A percentile compares a stretch with the other conserved stretches of the same genome.
These are phyloP conservation scores for Poicephalus gulielmi DNA, from an alignment of 2,113 vertebrate genomes.

Conservation along the genomic window DNA sequence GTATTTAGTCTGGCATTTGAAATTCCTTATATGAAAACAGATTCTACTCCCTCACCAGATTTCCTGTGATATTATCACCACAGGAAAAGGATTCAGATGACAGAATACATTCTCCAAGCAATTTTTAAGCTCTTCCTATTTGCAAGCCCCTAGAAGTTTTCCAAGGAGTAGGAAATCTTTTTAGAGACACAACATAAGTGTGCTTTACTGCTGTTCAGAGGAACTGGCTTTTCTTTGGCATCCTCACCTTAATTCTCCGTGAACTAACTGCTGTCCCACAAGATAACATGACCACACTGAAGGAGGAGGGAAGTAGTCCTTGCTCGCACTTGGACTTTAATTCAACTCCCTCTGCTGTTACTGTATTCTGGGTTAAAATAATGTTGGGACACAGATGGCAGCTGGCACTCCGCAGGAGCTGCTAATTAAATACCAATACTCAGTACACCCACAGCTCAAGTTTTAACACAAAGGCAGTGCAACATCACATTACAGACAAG, in stretches of 20 bases:
- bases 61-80: background rate
- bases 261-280: background rate
- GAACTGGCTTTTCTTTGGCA: background rate
- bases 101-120: background rate
- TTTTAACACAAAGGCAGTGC: background rate
- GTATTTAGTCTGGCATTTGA: background rate
- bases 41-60: background rate
- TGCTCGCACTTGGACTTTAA: background rate
- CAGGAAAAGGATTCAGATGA: background rate
- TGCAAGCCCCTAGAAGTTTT: background rate
- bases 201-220: background rate
- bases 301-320: background rate
- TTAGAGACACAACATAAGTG: background rate
- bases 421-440: background rate
- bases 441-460: background rate
- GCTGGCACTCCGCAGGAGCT: background rate
- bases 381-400: fast-evolving
- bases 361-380: background rate
- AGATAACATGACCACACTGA: fast-evolving
- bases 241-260: background rate
- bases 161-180: background rate
- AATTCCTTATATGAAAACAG: background rate
- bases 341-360: background rate
- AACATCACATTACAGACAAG: background rate
- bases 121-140: background rate